Percentiles rank a stretch among this genome's conserved stretches.
These are phyloP conservation scores for Pyrgus malvae DNA, from an alignment of 2,888 invertebrate species.

Conservation along the genomic window DNA sequence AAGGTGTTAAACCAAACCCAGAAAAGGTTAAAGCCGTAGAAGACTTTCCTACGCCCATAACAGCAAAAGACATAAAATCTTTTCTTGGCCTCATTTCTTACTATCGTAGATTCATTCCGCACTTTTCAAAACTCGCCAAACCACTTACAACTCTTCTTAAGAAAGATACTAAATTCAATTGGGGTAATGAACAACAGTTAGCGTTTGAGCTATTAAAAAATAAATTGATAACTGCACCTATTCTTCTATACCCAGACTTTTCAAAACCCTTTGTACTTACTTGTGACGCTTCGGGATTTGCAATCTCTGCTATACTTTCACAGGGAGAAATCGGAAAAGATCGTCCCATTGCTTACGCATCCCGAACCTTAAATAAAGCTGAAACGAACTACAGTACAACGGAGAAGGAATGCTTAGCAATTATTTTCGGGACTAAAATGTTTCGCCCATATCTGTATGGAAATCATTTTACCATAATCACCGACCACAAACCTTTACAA, in stretches of 20 bases:
- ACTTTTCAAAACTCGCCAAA: slow-evolving; percentile 39
- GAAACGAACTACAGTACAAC: not conserved
- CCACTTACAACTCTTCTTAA: not conserved
- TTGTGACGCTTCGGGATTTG: not conserved
- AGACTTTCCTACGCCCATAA: slow-evolving; percentile 30
- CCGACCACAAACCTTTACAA: too few species aligned
- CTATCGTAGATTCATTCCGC: slow-evolving; percentile 49
- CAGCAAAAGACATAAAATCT: slow-evolving; percentile 32
- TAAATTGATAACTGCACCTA: not conserved
- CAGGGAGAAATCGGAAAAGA: too few species aligned
- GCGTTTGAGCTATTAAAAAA: not conserved
- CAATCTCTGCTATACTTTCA: not conserved
- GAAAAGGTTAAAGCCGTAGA: slow-evolving; percentile 29
- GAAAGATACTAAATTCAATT: not conserved
- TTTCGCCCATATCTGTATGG: too few species aligned
- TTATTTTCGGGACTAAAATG: too few species aligned
- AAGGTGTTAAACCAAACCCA: slow-evolving; percentile 40
- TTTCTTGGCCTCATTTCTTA: slow-evolving; percentile 49
- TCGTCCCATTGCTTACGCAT: not conserved
- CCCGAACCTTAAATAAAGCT: not conserved
- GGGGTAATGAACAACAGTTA: not conserved
- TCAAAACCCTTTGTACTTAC: not conserved
- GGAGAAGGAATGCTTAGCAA: too few species aligned
- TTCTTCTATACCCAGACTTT: not conserved
- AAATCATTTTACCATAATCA: too few species aligned